A percentile compares a stretch with the other conserved stretches of the same genome.
These are phyloP conservation scores for Germaria angustata DNA, from an alignment of 2,888 invertebrate genomes.

Conservation along the genomic window DNA sequence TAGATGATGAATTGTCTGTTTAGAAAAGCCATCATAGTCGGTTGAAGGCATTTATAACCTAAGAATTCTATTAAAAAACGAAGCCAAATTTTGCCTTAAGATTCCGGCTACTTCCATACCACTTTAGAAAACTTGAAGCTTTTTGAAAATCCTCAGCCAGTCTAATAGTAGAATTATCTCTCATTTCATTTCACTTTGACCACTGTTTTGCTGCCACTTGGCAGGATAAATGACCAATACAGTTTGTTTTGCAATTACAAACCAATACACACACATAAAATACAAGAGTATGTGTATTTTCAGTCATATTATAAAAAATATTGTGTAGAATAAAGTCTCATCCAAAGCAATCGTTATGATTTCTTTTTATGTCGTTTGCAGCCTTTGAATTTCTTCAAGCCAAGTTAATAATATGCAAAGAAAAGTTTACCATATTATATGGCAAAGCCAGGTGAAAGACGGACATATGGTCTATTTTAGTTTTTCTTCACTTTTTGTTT, in stretches of 20 bases:
- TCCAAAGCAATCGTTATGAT: constrained; percentile 39
- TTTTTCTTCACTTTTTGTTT: not conserved
- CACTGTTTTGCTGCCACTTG: constrained; percentile 3
- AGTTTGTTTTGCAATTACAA: not conserved
- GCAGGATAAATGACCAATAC: constrained; percentile 40
- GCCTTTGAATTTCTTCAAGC: not conserved
- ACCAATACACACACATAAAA: not conserved
- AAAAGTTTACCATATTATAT: constrained; percentile 18
- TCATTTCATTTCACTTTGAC: no score
- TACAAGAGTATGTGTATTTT: not conserved
- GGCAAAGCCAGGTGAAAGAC: not conserved
- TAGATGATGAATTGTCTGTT: no score
- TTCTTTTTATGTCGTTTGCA: not conserved
- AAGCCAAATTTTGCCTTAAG: no score
- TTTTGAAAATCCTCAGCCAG: no score
- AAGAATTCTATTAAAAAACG: no score
- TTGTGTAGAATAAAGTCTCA: not conserved
- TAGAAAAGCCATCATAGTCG: no score
- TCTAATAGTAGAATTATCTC: no score
- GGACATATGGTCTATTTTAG: not conserved
- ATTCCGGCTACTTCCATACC: no score
- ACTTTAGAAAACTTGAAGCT: no score
- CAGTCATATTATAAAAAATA: not conserved
- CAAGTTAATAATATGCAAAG: constrained; percentile 47
- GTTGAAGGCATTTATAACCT: no score